Evolutionary conservation across 2,797 vertebrate species (phyloP).

Genomic region (Sphenodon punctatus): DNA sequence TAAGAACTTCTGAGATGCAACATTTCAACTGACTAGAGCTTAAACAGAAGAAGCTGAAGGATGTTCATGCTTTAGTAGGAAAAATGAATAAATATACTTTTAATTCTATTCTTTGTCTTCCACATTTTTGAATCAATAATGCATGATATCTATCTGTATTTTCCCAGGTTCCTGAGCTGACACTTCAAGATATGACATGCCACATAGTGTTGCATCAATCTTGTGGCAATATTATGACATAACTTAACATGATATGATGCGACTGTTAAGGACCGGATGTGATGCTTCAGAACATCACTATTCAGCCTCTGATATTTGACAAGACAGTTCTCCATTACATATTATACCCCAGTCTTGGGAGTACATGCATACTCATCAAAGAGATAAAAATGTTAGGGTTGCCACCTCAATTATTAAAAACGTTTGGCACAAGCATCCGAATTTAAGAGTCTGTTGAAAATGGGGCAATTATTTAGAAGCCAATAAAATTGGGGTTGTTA

Average conservation of each 20-base stretch:
- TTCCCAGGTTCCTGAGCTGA: constrained; percentile 7
- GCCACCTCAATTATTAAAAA: too few species aligned
- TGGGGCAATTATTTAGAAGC: too few species aligned
- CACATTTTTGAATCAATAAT: background rate
- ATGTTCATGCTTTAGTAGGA: background rate
- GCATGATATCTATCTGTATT: background rate
- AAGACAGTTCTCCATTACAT: background rate
- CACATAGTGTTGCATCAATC: background rate
- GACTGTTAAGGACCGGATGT: constrained; percentile 10
- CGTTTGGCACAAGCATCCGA: too few species aligned
- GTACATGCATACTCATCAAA: background rate
- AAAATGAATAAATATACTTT: background rate
- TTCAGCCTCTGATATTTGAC: background rate
- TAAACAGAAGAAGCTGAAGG: background rate
- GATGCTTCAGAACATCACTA: constrained; percentile 1
- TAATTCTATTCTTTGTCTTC: background rate
- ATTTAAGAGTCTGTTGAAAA: too few species aligned
- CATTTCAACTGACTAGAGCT: background rate
- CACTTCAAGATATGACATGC: background rate
- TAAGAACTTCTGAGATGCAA: background rate
- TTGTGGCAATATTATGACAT: background rate
- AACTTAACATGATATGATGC: background rate
- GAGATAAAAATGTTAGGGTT: background rate
- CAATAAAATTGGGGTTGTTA: too few species aligned
- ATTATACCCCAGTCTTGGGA: background rate